These are phyloP conservation scores for Spilosoma lubricipeda DNA, from an alignment of 2,888 invertebrate genomes.

Conservation along the genomic window DNA sequence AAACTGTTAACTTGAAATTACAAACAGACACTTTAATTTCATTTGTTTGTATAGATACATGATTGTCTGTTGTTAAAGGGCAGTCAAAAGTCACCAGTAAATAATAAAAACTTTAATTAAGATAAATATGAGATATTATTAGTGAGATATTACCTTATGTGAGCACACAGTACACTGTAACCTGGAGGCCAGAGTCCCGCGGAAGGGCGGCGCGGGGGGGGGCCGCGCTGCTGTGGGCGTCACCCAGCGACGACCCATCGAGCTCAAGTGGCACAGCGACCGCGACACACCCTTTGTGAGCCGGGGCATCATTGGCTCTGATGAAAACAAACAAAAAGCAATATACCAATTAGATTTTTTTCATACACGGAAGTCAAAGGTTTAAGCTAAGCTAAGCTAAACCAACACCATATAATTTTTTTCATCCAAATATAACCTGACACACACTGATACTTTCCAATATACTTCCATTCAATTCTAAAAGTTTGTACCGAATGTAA, in stretches of 20 bases:
- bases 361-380: neutral
- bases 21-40: too few species aligned
- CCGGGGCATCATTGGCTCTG: slow-evolving; percentile 66
- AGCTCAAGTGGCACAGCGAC: slow-evolving; percentile 82
- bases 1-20: too few species aligned
- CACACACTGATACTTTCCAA: neutral
- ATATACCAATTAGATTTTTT: neutral
- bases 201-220: slow-evolving; percentile 76
- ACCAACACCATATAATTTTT: neutral
- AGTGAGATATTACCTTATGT: slow-evolving; percentile 64
- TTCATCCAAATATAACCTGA: neutral
- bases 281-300: slow-evolving; percentile 79
- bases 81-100: too few species aligned
- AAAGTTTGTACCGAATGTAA: too few species aligned
- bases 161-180: slow-evolving; percentile 81
- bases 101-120: too few species aligned
- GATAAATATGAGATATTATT: too few species aligned
- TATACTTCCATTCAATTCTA: too few species aligned
- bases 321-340: neutral
- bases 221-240: slow-evolving; percentile 69
- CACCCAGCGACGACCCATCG: slow-evolving; percentile 78
- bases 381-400: too few species aligned
- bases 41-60: too few species aligned
- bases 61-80: too few species aligned
- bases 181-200: slow-evolving; percentile 78